These are phyloP conservation scores for Scolopax bukidnonensis DNA, from an alignment of 2,797 vertebrate species.

Conservation along the genomic window DNA sequence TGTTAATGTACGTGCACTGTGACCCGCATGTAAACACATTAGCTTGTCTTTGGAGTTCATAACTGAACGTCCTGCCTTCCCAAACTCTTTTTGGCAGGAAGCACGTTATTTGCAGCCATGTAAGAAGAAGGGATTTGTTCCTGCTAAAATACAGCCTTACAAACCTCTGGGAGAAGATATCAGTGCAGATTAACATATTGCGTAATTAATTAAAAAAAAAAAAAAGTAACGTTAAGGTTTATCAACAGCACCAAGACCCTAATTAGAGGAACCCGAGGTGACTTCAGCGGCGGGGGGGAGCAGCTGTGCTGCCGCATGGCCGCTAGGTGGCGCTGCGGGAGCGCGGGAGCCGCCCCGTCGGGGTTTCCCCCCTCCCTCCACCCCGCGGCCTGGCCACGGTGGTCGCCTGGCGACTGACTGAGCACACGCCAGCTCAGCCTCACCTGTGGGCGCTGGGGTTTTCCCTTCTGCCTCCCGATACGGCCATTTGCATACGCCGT, in stretches of 20 bases:
- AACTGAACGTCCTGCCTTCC: accelerated
- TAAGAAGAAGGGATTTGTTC: neutral
- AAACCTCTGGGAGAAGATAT: neutral
- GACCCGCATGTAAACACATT: neutral
- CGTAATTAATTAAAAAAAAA: neutral
- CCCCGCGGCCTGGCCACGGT: neutral
- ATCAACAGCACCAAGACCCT: accelerated
- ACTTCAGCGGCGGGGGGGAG: no score
- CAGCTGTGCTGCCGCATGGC: neutral
- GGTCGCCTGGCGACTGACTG: neutral
- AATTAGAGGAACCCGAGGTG: accelerated
- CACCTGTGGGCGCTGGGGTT: neutral
- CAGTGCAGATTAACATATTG: accelerated
- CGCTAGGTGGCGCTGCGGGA: slow-evolving; percentile 80
- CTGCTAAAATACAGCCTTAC: neutral
- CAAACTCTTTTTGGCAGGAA: neutral
- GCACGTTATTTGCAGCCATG: neutral
- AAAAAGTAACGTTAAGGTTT: neutral
- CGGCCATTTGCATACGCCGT: no score
- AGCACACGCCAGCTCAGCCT: neutral
- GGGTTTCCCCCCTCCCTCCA: no score
- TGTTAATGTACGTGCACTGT: neutral
- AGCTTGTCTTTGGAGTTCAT: neutral
- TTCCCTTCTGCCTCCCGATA: neutral
- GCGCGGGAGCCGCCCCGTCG: slow-evolving; percentile 38